phyloP scores from a whole-genome alignment of 2,888 invertebrate species.

The Tolmerus cingulatus region DNA sequence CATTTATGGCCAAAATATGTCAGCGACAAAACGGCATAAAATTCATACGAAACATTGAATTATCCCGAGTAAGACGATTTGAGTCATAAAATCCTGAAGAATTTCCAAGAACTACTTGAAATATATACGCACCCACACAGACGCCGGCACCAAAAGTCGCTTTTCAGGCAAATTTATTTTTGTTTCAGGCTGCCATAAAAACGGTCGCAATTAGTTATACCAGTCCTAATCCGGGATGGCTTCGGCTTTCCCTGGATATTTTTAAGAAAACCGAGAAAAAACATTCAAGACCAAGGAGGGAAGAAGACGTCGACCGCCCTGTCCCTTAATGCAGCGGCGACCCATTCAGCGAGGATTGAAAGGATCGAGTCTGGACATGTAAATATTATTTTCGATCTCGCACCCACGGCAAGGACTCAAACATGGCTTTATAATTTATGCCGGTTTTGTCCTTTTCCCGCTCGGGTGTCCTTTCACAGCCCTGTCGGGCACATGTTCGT shows the following conservation, averaged over 20 bases:
- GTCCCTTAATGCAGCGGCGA: not conserved
- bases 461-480: not conserved
- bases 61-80: conserved; percentile 31
- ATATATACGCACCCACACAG: not conserved
- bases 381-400: conserved; percentile 33
- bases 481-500: conserved; percentile 14
- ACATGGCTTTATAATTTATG: conserved; percentile 8
- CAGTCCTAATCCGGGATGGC: conserved; percentile 8
- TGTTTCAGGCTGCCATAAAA: conserved; percentile 34
- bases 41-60: not conserved
- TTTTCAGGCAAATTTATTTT: conserved; percentile 36
- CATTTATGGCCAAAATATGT: not conserved
- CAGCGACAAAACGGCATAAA: conserved; percentile 5
- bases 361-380: not conserved
- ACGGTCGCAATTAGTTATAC: conserved; percentile 32
- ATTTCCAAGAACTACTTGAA: conserved; percentile 31
- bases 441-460: not conserved
- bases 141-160: not conserved
- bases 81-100: not conserved
- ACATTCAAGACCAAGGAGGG: not conserved
- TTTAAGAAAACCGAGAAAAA: not conserved
- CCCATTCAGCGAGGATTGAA: not conserved
- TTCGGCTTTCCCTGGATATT: not conserved
- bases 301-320: not conserved
- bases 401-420: conserved; percentile 21